Evolutionary conservation across 2,888 invertebrate species (phyloP).

Genomic region (Trissolcus brochymenae): DNA sequence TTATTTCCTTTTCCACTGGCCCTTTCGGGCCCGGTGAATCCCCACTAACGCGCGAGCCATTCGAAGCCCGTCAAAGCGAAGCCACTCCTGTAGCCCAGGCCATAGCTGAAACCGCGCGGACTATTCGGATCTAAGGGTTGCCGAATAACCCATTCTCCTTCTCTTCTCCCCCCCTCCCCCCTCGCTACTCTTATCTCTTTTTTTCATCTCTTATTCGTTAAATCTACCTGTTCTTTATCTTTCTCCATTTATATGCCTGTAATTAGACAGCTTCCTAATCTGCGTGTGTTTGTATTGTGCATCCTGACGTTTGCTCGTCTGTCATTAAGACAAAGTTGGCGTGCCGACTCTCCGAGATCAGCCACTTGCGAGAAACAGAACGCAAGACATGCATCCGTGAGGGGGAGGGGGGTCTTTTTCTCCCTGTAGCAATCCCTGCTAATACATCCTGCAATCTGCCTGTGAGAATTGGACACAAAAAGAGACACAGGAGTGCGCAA

Average conservation of each 20-base stretch:
- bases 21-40: slow-evolving; percentile 32
- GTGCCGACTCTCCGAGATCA: slow-evolving; percentile 49
- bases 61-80: slow-evolving; percentile 51
- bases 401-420: slow-evolving; percentile 4
- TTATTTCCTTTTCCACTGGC: slow-evolving; percentile 26
- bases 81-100: slow-evolving; percentile 64
- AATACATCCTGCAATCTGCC: slow-evolving; percentile 51
- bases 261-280: slow-evolving; percentile 69
- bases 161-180: slow-evolving; percentile 1
- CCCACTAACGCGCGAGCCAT: slow-evolving; percentile 40
- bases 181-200: slow-evolving; percentile 2
- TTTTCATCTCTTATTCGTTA: slow-evolving; percentile 18
- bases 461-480: slow-evolving; percentile 55
- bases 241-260: slow-evolving; percentile 70
- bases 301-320: slow-evolving; percentile 61
- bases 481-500: slow-evolving; percentile 36
- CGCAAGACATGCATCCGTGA: slow-evolving; percentile 10
- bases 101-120: slow-evolving; percentile 34
- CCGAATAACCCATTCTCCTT: slow-evolving; percentile 6
- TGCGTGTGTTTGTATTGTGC: slow-evolving; percentile 60
- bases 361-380: slow-evolving; percentile 30
- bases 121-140: slow-evolving; percentile 28
- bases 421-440: slow-evolving; percentile 46
- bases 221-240: neutral
- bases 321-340: slow-evolving; percentile 59